Base-by-base conservation (phyloP, 2,797 vertebrate species). In the Corythornis leucogaster region DNA sequence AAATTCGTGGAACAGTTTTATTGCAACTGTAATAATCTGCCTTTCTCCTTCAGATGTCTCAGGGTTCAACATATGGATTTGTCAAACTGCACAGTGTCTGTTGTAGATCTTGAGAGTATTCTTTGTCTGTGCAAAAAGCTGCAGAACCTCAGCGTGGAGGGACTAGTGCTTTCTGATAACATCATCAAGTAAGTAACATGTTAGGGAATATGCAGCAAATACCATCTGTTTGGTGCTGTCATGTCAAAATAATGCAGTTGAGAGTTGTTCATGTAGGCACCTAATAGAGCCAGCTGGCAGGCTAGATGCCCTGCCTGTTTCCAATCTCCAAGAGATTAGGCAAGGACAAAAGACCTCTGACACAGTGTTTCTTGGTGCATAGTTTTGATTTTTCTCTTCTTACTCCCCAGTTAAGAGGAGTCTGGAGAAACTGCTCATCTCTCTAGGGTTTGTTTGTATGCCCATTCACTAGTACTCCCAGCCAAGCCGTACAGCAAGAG, bases 81-180 rank as follows among this genome's bases (percentile, higher is more conserved):
- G 85, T 99, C 99, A 0, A 98, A 98, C 95, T 98, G 98, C 24
- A 98, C 98, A 19, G 95, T 99, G 43, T 96, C 97, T 19, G 94
- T 94, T 7, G 80, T 95, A 3, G 95, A 98, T 35, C 97, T 99
- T 38, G 96, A 98, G 14, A 97, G 94, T 93, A 97, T 99, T 81
- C 69, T 99, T 51, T 89, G 95, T 21, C 96, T 93, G 24, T 99
- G 99, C 96, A 91, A 93, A 25, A 97, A 88, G 66, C 96, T 99
- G 45, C 97, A 98, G 96, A 97, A 97, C 71, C 97, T 99, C 54
- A 99, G 99, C 87, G 94, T 99, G 90, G 99, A 99, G 96, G 98
- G 98, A 8, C 97, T 99, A 12, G 93, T 93, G 84, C 98, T 99
- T 48, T 99, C 98, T 2, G 99, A 99, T 38, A 31, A 84, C 48